Conservation (phyloP, 2,888 invertebrate species). For the Megamerina dolium region DNA sequence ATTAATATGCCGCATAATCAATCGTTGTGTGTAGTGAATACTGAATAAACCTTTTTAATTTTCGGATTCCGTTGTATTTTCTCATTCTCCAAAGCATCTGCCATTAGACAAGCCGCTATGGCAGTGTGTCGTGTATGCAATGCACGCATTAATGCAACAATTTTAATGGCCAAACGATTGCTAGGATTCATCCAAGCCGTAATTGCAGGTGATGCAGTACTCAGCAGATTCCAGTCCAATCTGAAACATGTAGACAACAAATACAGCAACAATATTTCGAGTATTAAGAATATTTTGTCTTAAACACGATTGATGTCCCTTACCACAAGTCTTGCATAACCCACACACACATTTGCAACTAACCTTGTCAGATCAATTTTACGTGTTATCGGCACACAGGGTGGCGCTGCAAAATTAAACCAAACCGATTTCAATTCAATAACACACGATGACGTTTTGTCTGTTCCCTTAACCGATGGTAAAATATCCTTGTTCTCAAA, state of each 20-base stretch:
- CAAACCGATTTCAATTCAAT: slow-evolving; percentile 86
- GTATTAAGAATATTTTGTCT: background rate
- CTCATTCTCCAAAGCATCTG: slow-evolving; percentile 84
- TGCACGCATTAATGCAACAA: slow-evolving; percentile 73
- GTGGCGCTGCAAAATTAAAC: slow-evolving; percentile 98
- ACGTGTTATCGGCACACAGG: slow-evolving; percentile 85
- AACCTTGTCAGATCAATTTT: slow-evolving; percentile 91
- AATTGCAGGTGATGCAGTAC: slow-evolving; percentile 93
- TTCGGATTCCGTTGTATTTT: slow-evolving; percentile 55
- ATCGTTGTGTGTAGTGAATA: background rate
- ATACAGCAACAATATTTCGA: background rate
- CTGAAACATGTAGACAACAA: slow-evolving; percentile 39
- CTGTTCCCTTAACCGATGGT: slow-evolving; percentile 59
- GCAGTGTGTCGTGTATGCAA: slow-evolving; percentile 76
- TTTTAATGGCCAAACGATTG: slow-evolving; percentile 80
- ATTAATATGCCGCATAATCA: slow-evolving; percentile 1
- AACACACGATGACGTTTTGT: slow-evolving; percentile 75
- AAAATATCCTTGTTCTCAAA: slow-evolving; percentile 43
- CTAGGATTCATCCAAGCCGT: slow-evolving; percentile 98
- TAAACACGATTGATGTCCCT: too few species aligned
- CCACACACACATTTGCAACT: too few species aligned
- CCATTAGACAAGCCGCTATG: slow-evolving; percentile 91
- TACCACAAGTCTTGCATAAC: too few species aligned
- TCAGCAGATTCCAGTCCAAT: slow-evolving; percentile 92
- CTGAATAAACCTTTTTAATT: slow-evolving; percentile 40